phyloP scores from a whole-genome alignment of 2,797 vertebrate genomes.

The Garrulus glandarius region DNA sequence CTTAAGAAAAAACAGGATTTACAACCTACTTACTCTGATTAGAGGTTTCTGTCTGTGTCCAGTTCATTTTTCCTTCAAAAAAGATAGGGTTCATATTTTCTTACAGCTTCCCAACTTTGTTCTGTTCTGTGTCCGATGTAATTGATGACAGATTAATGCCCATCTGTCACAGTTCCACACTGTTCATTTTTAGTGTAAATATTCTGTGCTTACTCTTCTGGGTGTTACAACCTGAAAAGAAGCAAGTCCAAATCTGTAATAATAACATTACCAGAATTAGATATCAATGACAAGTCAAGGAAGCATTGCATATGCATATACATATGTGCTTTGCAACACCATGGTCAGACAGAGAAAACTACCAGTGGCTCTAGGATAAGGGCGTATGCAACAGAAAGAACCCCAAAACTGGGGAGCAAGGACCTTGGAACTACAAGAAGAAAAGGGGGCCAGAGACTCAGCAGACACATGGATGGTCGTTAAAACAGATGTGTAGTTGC shows the following conservation, averaged over 20 bases:
- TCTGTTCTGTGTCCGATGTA: slow-evolving; percentile 61
- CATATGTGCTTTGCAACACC: background rate
- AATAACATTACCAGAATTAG: slow-evolving; percentile 35
- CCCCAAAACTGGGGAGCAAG: background rate
- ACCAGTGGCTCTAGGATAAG: background rate
- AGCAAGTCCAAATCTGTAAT: slow-evolving; percentile 16
- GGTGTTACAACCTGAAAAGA: slow-evolving; percentile 57
- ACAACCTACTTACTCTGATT: background rate
- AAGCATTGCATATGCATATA: slow-evolving; percentile 29
- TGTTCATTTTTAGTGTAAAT: slow-evolving; percentile 65
- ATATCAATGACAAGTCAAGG: slow-evolving; percentile 35
- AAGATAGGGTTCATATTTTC: slow-evolving; percentile 49
- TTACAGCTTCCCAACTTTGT: slow-evolving; percentile 50
- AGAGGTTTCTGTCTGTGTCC: background rate
- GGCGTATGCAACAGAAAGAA: background rate
- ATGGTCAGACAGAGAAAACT: background rate
- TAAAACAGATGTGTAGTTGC: background rate
- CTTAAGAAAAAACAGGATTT: background rate
- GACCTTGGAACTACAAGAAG: background rate
- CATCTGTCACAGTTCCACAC: slow-evolving; percentile 65
- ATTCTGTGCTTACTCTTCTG: slow-evolving; percentile 59
- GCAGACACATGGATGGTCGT: background rate
- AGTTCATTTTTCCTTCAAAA: slow-evolving; percentile 6
- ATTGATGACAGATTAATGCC: slow-evolving; percentile 69
- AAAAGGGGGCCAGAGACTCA: background rate